Conservation (phyloP, 2,113 vertebrate species). For the Felis catus region DNA sequence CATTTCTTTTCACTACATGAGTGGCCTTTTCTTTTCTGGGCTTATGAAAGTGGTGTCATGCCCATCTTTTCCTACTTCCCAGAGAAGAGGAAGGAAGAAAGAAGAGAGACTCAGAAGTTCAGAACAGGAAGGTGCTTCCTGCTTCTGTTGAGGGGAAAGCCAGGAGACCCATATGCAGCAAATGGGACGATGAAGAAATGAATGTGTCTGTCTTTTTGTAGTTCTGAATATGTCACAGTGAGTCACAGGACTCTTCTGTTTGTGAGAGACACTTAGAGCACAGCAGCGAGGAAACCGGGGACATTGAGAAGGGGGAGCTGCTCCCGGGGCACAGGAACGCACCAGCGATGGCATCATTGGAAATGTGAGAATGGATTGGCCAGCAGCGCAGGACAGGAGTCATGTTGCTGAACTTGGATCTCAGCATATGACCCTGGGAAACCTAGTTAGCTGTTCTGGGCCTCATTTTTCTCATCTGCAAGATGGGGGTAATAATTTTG, state of each 20-base stretch:
- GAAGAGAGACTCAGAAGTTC: neutral
- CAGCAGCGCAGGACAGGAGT: neutral
- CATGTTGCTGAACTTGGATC: neutral
- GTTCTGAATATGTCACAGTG: neutral
- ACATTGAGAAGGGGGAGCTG: neutral
- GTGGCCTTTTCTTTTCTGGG: neutral
- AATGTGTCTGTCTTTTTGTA: neutral
- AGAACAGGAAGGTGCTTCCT: neutral
- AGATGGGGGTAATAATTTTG: neutral
- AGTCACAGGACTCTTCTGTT: neutral
- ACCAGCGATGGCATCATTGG: too few species aligned
- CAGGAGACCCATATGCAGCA: neutral
- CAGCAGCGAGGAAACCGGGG: neutral
- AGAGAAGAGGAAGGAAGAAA: neutral
- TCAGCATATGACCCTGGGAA: neutral
- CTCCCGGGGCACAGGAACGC: rapidly evolving
- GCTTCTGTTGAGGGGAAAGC: neutral
- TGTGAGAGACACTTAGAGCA: neutral
- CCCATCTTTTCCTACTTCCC: neutral
- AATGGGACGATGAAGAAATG: neutral
- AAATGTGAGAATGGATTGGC: neutral
- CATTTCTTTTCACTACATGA: neutral
- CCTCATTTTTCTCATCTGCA: neutral
- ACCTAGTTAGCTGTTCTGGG: neutral
- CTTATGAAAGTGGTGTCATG: neutral